phyloP scores from a whole-genome alignment of 2,888 invertebrate genomes.

The Drosophila hamatofila region DNA sequence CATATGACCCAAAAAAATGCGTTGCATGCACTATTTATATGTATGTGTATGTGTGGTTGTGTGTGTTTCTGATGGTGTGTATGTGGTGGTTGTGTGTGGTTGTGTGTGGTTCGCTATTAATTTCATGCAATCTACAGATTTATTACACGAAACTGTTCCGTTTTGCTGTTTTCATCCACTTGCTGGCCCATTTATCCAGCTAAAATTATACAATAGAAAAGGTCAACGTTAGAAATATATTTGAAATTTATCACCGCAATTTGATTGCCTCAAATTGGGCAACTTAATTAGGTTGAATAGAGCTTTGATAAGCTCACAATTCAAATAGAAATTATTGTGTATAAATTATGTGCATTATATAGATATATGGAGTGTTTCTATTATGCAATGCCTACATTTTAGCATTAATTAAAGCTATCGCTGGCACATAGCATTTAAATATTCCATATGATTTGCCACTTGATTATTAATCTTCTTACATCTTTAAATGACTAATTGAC shows the following conservation, averaged over 20 bases:
- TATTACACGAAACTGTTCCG: conserved; percentile 57
- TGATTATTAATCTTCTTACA: too few species aligned
- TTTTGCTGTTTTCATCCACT: conserved; percentile 5
- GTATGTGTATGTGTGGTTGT: background rate
- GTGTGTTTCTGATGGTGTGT: background rate
- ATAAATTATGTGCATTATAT: background rate
- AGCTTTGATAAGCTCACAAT: background rate
- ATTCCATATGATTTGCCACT: too few species aligned
- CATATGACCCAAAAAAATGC: conserved; percentile 64
- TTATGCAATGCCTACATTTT: too few species aligned
- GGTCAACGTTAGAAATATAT: conserved; percentile 27
- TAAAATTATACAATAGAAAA: conserved; percentile 51
- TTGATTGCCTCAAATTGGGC: background rate
- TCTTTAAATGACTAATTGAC: too few species aligned
- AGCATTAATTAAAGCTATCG: too few species aligned
- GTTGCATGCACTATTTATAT: conserved; percentile 60
- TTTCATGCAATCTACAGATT: conserved; percentile 59
- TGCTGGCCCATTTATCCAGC: conserved; percentile 37
- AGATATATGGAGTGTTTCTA: background rate
- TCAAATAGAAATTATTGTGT: background rate
- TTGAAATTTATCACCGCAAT: conserved; percentile 1
- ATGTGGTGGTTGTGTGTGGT: background rate
- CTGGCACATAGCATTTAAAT: too few species aligned
- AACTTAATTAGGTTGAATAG: background rate
- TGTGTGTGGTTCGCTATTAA: conserved; percentile 33